Conservation (phyloP, 2,797 vertebrate genomes). For the Simalia tracyae region DNA sequence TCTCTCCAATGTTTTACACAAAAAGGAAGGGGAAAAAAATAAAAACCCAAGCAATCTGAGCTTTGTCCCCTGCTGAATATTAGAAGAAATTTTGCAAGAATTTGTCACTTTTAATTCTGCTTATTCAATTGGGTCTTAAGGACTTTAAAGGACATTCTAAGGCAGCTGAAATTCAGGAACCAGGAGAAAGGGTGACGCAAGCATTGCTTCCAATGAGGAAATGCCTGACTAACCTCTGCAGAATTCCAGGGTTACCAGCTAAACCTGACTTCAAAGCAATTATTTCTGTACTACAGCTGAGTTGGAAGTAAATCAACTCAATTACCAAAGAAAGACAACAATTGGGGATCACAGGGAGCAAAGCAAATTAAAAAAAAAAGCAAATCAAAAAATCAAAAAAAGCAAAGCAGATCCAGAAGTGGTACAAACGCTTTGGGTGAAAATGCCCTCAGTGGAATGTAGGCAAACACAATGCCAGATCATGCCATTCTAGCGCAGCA, state of each 20-base stretch:
- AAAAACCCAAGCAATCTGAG: neutral
- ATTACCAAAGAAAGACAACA: neutral
- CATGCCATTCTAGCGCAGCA: neutral
- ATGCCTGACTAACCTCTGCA: neutral
- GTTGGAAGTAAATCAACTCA: neutral
- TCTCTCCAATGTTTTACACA: neutral
- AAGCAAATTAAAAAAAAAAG: neutral
- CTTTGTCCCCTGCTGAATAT: neutral
- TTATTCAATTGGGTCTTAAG: neutral
- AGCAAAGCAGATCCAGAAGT: neutral
- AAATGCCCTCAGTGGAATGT: neutral
- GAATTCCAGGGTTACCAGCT: neutral
- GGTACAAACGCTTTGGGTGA: neutral
- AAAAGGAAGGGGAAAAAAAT: neutral
- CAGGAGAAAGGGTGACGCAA: neutral
- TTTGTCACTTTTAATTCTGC: neutral
- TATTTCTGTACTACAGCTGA: neutral
- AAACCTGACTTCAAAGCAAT: neutral
- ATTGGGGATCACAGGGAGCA: neutral
- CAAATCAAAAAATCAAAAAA: too few relatives aligned
- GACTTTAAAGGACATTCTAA: neutral
- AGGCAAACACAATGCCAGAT: neutral
- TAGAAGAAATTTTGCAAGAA: neutral
- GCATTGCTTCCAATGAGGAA: neutral
- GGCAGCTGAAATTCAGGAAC: neutral